A percentile compares a stretch with the other conserved stretches of the same genome.
Conservation (phyloP, 2,797 vertebrate genomes). For the Myripristis jacobus region DNA sequence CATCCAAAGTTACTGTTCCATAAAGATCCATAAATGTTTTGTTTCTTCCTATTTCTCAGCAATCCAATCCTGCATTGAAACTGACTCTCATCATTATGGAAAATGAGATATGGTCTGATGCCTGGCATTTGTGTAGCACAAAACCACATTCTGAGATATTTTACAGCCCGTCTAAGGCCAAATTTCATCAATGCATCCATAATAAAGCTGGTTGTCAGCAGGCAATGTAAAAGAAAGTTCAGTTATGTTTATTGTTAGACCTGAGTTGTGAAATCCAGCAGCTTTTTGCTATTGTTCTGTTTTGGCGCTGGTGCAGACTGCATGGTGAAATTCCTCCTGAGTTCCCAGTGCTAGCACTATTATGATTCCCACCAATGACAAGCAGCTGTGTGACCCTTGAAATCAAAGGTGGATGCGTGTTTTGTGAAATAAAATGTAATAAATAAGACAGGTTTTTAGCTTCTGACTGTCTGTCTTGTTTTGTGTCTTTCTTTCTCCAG, state of each 20-base stretch:
- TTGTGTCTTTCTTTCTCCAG: conserved; percentile 67
- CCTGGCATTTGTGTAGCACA: conserved; percentile 42
- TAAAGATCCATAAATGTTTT: conserved; percentile 28
- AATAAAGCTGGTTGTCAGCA: conserved; percentile 45
- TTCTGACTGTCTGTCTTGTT: conserved; percentile 20
- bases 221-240: conserved; percentile 31
- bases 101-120: conserved; percentile 21
- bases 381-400: conserved; percentile 8
- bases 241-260: conserved; percentile 49
- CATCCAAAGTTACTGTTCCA: conserved; percentile 19
- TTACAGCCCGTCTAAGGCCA: conserved; percentile 34
- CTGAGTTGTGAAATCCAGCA: conserved; percentile 48
- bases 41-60: conserved; percentile 25
- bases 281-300: conserved; percentile 22
- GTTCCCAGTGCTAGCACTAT: conserved; percentile 23
- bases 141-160: conserved; percentile 48
- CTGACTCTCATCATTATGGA: conserved; percentile 18
- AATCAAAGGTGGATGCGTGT: neutral
- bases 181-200: conserved; percentile 46
- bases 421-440: neutral
- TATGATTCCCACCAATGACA: conserved; percentile 29
- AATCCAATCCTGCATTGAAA: conserved; percentile 37
- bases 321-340: conserved; percentile 26
- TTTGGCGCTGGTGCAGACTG: conserved; percentile 30
- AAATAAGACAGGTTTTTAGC: neutral